Evolutionary conservation across 2,888 invertebrate genomes (phyloP).

Genomic region (Bombylius major): DNA sequence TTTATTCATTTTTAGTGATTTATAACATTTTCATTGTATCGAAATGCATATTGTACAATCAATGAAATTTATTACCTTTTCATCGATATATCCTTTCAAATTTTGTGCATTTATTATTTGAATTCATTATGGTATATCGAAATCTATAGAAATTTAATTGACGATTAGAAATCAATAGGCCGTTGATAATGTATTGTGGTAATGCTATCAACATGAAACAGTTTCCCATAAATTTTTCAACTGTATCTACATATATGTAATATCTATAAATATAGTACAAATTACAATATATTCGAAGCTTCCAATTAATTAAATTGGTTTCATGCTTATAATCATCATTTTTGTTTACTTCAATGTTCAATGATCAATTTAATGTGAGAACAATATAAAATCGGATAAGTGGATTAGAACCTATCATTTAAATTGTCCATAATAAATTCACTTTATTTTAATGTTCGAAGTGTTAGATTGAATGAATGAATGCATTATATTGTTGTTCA

Average conservation of each 20-base stretch:
- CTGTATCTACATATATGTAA: not conserved
- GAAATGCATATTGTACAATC: no score
- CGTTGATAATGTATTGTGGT: conserved; percentile 7
- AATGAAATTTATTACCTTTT: no score
- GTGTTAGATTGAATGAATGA: no score
- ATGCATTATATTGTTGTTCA: no score
- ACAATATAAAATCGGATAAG: conserved; percentile 27
- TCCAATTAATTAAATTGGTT: conserved; percentile 8
- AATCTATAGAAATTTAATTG: not conserved
- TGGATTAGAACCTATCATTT: conserved; percentile 6
- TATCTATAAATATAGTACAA: not conserved
- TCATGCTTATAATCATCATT: not conserved
- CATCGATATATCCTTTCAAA: no score
- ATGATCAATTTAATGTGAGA: conserved; percentile 36
- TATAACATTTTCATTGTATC: no score
- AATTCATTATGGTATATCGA: not conserved
- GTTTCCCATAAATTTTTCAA: not conserved
- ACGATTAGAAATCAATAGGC: conserved; percentile 9
- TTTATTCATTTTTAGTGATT: no score
- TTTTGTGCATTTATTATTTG: no score
- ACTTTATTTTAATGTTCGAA: no score
- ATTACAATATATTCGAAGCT: not conserved
- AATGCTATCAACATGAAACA: not conserved
- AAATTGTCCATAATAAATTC: not conserved
- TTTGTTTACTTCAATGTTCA: conserved; percentile 21